Conservation (phyloP, 2,797 vertebrate species). For the Halcyon smyrnensis region DNA sequence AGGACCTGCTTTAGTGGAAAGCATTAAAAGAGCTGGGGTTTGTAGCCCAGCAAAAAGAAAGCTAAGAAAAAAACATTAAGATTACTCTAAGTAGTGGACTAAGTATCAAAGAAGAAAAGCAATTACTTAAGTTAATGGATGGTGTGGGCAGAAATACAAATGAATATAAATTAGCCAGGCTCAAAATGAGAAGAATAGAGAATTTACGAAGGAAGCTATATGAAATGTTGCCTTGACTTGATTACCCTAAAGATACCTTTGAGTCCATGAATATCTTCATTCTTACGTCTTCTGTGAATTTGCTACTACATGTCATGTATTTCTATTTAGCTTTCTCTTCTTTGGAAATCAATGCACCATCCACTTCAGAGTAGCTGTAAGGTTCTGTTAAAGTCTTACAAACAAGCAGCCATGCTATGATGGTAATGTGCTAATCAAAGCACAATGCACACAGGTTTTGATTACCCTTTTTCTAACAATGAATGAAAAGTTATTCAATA, state of each 20-base stretch:
- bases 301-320: neutral
- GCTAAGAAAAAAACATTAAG: accelerated
- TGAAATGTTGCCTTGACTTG: neutral
- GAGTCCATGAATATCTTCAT: neutral
- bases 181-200: neutral
- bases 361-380: neutral
- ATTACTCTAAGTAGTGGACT: neutral
- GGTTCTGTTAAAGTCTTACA: neutral
- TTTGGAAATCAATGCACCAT: neutral
- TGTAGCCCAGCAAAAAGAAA: neutral
- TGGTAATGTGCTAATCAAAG: neutral
- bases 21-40: neutral
- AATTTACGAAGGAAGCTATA: neutral
- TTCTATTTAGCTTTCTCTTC: neutral
- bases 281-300: neutral
- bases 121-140: neutral
- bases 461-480: neutral
- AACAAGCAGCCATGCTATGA: neutral
- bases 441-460: neutral
- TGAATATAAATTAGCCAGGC: neutral
- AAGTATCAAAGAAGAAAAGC: neutral
- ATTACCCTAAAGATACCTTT: neutral
- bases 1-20: neutral
- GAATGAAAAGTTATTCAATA: neutral
- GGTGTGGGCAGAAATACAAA: neutral